phyloP scores from a whole-genome alignment of 1,140 invertebrate species.

The Neomicropteryx cornuta region DNA sequence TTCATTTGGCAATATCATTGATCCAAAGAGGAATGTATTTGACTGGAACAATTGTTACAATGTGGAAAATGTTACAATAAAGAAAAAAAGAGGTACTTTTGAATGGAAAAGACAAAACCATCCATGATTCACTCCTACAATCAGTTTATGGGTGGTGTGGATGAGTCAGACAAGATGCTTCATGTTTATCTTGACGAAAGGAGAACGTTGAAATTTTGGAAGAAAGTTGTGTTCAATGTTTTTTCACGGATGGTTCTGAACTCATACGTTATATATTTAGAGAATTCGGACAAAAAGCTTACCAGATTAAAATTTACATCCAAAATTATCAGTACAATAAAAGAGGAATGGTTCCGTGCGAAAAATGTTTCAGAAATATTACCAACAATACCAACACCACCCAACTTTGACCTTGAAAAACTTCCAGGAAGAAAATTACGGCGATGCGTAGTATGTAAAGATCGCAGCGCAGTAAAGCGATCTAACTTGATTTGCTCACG shows the following conservation, averaged over 20 bases:
- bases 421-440: conserved; percentile 11
- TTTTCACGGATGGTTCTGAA: conserved; percentile 17
- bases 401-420: conserved; percentile 12
- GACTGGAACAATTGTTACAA: conserved; percentile 12
- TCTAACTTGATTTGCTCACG: conserved; percentile 8
- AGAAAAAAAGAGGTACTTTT: conserved; percentile 1
- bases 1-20: conserved; percentile 10
- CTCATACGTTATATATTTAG: conserved; percentile 15
- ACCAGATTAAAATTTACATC: conserved; percentile 17
- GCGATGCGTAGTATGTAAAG: conserved; percentile 11
- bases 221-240: conserved; percentile 16
- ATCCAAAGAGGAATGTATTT: conserved; percentile 9
- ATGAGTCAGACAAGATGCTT: too few relatives aligned
- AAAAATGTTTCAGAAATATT: conserved; percentile 5
- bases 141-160: conserved; percentile 12
- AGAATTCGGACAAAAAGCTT: conserved; percentile 10
- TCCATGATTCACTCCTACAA: conserved; percentile 8
- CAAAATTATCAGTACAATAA: conserved; percentile 9
- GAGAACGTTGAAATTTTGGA: conserved; percentile 16
- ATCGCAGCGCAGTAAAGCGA: conserved; percentile 8
- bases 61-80: conserved; percentile 1
- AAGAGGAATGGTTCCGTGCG: conserved; percentile 11
- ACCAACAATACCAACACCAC: too few relatives aligned
- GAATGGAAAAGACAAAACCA: conserved; percentile 9
- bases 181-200: conserved; percentile 17